Conservation (phyloP, 1,140 invertebrate species). For the Aleiodes sp. region DNA sequence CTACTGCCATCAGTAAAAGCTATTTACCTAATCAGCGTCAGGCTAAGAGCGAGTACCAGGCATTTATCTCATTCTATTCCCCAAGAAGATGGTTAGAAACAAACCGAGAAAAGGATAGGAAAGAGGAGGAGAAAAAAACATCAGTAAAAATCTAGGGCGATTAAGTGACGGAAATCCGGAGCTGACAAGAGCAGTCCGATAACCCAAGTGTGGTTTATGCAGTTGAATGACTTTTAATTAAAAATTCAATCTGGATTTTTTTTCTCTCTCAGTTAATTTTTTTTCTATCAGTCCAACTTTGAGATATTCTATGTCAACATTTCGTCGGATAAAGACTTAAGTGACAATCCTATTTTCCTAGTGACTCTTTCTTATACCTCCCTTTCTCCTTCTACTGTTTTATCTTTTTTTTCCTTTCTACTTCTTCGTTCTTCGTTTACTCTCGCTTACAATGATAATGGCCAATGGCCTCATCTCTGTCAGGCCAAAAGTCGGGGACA, state of each 20-base stretch:
- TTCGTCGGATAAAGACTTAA: not conserved
- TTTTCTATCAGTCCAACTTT: not conserved
- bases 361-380: not conserved
- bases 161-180: not conserved
- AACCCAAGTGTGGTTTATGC: not conserved
- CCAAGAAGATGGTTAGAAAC: not conserved
- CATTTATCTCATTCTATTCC: conserved; percentile 14
- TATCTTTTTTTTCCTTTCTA: not conserved
- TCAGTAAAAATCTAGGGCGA: no score
- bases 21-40: conserved; percentile 32
- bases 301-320: not conserved
- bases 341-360: conserved; percentile 5
- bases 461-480: not conserved
- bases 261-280: not conserved
- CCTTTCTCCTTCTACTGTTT: not conserved
- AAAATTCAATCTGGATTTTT: conserved; percentile 25
- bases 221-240: not conserved
- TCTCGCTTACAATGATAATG: no score
- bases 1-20: no score
- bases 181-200: not conserved
- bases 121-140: no score
- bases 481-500: not conserved
- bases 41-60: not conserved
- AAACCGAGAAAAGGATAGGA: not conserved
- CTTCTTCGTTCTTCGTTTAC: not conserved